Evolutionary conservation across 1,140 invertebrate species (phyloP).

Genomic region (Conus betulinus): DNA sequence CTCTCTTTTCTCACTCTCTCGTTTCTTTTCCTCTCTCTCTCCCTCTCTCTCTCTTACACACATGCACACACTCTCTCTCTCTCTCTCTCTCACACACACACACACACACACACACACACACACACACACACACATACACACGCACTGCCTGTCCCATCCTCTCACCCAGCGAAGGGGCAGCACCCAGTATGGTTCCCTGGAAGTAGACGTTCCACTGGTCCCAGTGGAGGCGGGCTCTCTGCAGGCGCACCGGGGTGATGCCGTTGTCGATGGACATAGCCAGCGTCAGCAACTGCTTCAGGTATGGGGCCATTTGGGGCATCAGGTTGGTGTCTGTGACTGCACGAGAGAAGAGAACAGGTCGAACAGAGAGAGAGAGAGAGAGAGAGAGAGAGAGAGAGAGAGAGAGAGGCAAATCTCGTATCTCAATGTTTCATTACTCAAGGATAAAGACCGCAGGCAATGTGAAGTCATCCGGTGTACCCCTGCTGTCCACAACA

Average conservation of each 20-base stretch:
- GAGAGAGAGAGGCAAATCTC: too few relatives aligned
- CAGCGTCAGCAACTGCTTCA: neutral
- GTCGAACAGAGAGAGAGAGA: too few relatives aligned
- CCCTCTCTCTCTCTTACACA: neutral
- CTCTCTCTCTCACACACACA: neutral
- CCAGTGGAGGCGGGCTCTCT: slow-evolving; percentile 41
- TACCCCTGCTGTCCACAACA: too few relatives aligned
- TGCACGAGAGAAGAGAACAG: neutral
- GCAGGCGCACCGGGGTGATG: slow-evolving; percentile 47
- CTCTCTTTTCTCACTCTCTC: too few relatives aligned
- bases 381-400: too few relatives aligned
- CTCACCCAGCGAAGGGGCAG: slow-evolving; percentile 44
- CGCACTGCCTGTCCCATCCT: neutral
- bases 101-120: neutral
- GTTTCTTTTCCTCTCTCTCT: neutral
- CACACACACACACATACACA: neutral
- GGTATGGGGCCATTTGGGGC: neutral
- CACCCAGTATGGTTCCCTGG: slow-evolving; percentile 45
- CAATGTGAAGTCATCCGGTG: too few relatives aligned
- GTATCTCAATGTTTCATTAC: too few relatives aligned
- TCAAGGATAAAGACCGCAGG: too few relatives aligned
- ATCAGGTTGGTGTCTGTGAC: neutral
- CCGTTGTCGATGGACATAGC: slow-evolving; percentile 16
- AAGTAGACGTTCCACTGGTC: slow-evolving; percentile 43
- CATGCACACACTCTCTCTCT: too few relatives aligned